Evolutionary conservation across 1,140 invertebrate species (phyloP).

Genomic region (Anadara kagoshimensis): DNA sequence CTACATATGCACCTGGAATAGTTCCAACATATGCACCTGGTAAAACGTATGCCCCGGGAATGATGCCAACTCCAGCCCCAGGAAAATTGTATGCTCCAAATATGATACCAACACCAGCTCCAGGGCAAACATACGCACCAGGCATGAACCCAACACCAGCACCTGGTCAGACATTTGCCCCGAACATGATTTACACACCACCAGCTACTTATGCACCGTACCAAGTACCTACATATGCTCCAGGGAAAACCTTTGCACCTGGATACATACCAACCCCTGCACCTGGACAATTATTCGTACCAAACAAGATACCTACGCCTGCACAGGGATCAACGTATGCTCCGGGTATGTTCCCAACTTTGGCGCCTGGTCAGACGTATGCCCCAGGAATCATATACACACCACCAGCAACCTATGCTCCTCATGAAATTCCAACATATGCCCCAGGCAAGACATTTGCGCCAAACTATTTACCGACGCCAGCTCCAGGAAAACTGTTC

Average conservation of each 20-base stretch:
- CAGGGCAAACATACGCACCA: constrained; percentile 48
- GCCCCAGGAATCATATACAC: constrained; percentile 24
- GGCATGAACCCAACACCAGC: constrained; percentile 21
- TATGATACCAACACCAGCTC: constrained; percentile 30
- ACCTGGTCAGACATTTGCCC: constrained; percentile 36
- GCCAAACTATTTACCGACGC: constrained; percentile 15
- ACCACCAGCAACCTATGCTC: constrained; percentile 38
- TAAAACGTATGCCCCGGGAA: constrained; percentile 20
- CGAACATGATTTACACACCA: constrained; percentile 25
- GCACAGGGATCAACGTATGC: constrained; percentile 14
- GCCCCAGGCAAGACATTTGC: constrained; percentile 51
- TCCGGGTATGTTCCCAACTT: constrained; percentile 19
- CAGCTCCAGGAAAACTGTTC: neutral
- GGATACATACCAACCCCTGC: constrained; percentile 25
- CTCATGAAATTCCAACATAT: constrained; percentile 33
- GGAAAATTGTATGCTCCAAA: constrained; percentile 24
- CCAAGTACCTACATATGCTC: constrained; percentile 21
- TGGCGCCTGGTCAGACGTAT: constrained; percentile 10
- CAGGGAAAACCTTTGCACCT: constrained; percentile 39
- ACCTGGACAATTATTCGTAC: constrained; percentile 23
- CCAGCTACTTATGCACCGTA: constrained; percentile 13
- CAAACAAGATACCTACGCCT: constrained; percentile 17
- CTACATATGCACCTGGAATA: constrained; percentile 26
- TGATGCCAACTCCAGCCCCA: constrained; percentile 25
- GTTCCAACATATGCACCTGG: constrained; percentile 32